These are phyloP conservation scores for Zosterops lateralis DNA, from an alignment of 2,113 vertebrate species.

Conservation along the genomic window DNA sequence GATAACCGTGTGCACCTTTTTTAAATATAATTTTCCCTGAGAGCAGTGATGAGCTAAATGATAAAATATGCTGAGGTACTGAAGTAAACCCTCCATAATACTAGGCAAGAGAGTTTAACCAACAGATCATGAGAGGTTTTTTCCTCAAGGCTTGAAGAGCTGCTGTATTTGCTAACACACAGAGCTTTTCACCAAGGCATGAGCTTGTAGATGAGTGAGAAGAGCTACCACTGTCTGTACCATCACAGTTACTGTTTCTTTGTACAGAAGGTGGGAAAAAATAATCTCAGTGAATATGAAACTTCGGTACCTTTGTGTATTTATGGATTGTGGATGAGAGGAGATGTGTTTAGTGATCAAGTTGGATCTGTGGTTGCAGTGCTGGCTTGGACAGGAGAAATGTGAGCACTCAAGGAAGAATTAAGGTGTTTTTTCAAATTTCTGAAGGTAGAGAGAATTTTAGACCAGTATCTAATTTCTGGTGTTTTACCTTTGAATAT, in stretches of 20 bases:
- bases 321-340: not conserved
- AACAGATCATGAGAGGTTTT: not conserved
- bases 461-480: not conserved
- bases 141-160: not conserved
- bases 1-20: fast-evolving
- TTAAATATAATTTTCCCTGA: not conserved
- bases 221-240: not conserved
- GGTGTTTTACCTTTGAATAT: not conserved
- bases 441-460: not conserved
- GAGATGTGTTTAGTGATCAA: not conserved
- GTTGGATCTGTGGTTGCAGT: not conserved
- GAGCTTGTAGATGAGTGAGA: not conserved
- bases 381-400: not conserved
- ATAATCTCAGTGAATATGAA: not conserved
- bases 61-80: not conserved
- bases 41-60: not conserved
- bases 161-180: not conserved
- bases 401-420: not conserved
- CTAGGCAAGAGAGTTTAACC: not conserved
- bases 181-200: not conserved
- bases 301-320: fast-evolving
- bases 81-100: not conserved
- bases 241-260: not conserved
- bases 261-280: not conserved
- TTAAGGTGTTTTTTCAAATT: not conserved